A percentile compares a stretch with the other conserved stretches of the same genome.
Evolutionary conservation across 2,888 invertebrate species (phyloP).

Genomic region (Drosophila nr. medialis): DNA sequence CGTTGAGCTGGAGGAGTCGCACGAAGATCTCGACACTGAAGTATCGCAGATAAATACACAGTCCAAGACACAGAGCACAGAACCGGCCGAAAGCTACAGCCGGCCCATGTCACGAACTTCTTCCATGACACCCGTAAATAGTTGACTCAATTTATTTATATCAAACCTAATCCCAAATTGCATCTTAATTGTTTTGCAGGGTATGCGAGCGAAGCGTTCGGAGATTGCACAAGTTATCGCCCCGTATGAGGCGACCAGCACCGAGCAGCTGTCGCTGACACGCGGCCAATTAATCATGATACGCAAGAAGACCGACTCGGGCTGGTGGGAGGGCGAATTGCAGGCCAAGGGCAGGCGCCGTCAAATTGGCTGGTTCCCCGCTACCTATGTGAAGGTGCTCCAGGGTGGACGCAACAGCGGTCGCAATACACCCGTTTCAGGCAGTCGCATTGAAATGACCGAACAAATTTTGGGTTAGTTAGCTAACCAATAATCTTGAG

Average conservation of each 20-base stretch:
- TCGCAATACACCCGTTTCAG: slow-evolving; percentile 90
- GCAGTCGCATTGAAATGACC: slow-evolving; percentile 88
- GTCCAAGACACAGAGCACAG: slow-evolving; percentile 80
- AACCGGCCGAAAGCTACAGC: slow-evolving; percentile 84
- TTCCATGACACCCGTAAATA: slow-evolving; percentile 85
- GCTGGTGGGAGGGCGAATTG: slow-evolving; percentile 99
- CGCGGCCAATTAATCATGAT: slow-evolving; percentile 97
- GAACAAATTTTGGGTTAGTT: slow-evolving; percentile 84
- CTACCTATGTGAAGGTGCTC: slow-evolving; percentile 96
- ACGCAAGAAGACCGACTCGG: slow-evolving; percentile 97
- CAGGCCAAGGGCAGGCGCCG: slow-evolving; percentile 95
- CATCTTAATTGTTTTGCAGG: slow-evolving; percentile 81
- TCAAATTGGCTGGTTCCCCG: slow-evolving; percentile 99
- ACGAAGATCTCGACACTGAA: slow-evolving; percentile 85
- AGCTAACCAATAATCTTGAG: background rate
- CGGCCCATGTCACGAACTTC: slow-evolving; percentile 85
- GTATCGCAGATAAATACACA: slow-evolving; percentile 85
- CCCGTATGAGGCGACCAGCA: slow-evolving; percentile 94
- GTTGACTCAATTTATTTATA: slow-evolving; percentile 51
- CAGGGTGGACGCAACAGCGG: slow-evolving; percentile 90
- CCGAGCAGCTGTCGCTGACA: slow-evolving; percentile 95
- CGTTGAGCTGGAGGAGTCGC: slow-evolving; percentile 79
- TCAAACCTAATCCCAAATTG: slow-evolving; percentile 15
- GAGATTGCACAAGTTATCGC: slow-evolving; percentile 98
- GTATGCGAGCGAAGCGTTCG: slow-evolving; percentile 90